Base-by-base conservation (phyloP, 1,140 invertebrate species). In the Halyomorpha halys region DNA sequence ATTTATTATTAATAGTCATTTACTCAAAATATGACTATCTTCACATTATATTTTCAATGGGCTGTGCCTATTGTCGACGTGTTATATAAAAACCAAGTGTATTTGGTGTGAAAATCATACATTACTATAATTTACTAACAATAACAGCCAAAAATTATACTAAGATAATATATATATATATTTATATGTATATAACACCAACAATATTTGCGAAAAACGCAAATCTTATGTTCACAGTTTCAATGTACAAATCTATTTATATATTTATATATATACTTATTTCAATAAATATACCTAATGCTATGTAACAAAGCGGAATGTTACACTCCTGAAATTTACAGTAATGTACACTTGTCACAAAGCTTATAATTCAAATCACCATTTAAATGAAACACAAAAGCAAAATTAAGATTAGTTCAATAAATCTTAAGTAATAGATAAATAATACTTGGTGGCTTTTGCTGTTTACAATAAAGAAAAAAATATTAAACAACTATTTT, bases 241-340 rank as follows among this genome's bases (percentile, higher is more conserved):
- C 44, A 60, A 60, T 44, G 59, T 60, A 56, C 53, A 56, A 56
- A 56, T 56, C 53, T 56, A 56, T 56, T 56, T 56, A 56, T 60
- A 44, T 60, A 60, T 44, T 18, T 44, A 44, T 60, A 44, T 53
- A 21, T 53, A 53, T 25, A 53, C 49, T 21, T 21, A 21, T 34
- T 59, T 21, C 18, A 60, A 60, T 60, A 60, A 60, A 60, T 60
- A 60, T 39, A 44, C 21, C 59, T 60, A 44, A 60, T 18, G 30
- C 30, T 60, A 60, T 34, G 59, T 44, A 60, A 60, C 59, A 60
- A 60, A 60, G 59, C 59, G 59, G 59, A 60, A 60, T 60, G 59
- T 60, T 19, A 60, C 59, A 60, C 59, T 60, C 59, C 30, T 44
- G 25, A 25, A 60, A 60, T 60, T 44, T 60, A 60, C 59, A 60